Evolutionary conservation across 2,113 vertebrate genomes (phyloP).

Genomic region (Arenaria interpres): DNA sequence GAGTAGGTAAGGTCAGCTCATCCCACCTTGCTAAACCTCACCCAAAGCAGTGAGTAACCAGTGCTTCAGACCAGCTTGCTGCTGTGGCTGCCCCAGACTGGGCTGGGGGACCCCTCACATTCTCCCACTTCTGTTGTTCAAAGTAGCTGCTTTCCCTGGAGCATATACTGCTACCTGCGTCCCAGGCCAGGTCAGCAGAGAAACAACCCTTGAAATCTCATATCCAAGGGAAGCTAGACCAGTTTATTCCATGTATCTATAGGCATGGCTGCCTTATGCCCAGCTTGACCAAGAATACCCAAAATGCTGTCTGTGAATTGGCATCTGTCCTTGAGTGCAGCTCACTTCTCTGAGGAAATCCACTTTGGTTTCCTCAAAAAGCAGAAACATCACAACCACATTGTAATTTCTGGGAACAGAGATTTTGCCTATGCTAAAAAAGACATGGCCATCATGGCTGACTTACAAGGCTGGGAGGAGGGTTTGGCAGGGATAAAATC

Average conservation of each 20-base stretch:
- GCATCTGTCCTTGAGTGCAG: neutral
- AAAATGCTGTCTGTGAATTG: neutral
- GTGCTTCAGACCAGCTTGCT: neutral
- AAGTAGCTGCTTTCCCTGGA: neutral
- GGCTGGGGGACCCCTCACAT: neutral
- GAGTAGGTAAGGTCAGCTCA: neutral
- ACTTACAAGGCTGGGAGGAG: neutral
- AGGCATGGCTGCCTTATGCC: neutral
- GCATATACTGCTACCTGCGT: neutral
- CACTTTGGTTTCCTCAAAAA: neutral
- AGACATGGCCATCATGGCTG: neutral
- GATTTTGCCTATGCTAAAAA: neutral
- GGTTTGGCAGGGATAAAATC: slow-evolving; percentile 18
- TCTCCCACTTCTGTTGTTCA: neutral
- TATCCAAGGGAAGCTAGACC: neutral
- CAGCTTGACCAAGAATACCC: neutral
- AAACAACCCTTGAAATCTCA: neutral
- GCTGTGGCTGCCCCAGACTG: neutral
- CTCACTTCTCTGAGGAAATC: neutral
- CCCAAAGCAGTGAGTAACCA: neutral
- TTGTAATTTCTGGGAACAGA: neutral
- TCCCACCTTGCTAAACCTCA: neutral
- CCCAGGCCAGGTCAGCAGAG: neutral
- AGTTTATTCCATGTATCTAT: neutral
- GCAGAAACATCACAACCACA: neutral